A percentile compares a stretch with the other conserved stretches of the same genome.
These are phyloP conservation scores for Triplophysa yarkandensis DNA, from an alignment of 2,797 vertebrate genomes.

Conservation along the genomic window DNA sequence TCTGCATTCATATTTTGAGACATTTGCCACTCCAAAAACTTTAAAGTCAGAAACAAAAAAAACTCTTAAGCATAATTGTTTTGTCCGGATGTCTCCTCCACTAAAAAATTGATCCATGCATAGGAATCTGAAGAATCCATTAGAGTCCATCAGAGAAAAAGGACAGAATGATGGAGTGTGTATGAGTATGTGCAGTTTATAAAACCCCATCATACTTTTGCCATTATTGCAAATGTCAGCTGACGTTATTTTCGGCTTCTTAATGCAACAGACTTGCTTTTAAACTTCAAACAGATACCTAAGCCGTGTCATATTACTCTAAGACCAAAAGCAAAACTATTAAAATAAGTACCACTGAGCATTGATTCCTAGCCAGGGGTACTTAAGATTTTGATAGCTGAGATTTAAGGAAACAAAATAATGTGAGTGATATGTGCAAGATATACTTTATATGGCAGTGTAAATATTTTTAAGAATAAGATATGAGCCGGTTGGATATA, in stretches of 20 bases:
- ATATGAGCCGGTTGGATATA: background rate
- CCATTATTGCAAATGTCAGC: conserved; percentile 45
- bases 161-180: conserved; percentile 67
- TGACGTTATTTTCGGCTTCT: conserved; percentile 40
- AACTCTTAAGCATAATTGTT: conserved; percentile 52
- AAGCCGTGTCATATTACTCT: conserved; percentile 49
- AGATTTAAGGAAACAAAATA: conserved; percentile 6
- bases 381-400: conserved; percentile 20
- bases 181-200: conserved; percentile 55
- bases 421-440: background rate
- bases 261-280: conserved; percentile 41
- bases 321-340: conserved; percentile 26
- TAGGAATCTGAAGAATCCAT: conserved; percentile 69
- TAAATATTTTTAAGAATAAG: background rate
- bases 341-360: conserved; percentile 60
- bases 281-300: conserved; percentile 11
- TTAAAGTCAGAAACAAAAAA: conserved; percentile 39
- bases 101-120: conserved; percentile 67
- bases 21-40: conserved; percentile 30
- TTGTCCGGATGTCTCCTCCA: conserved; percentile 55
- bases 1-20: conserved; percentile 38
- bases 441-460: background rate
- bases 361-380: conserved; percentile 40
- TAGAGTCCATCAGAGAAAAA: conserved; percentile 62
- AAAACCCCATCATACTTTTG: conserved; percentile 43